Conservation (phyloP, 37 sponge, comb jelly and placozoan genomes). For the Beroe ovata region DNA sequence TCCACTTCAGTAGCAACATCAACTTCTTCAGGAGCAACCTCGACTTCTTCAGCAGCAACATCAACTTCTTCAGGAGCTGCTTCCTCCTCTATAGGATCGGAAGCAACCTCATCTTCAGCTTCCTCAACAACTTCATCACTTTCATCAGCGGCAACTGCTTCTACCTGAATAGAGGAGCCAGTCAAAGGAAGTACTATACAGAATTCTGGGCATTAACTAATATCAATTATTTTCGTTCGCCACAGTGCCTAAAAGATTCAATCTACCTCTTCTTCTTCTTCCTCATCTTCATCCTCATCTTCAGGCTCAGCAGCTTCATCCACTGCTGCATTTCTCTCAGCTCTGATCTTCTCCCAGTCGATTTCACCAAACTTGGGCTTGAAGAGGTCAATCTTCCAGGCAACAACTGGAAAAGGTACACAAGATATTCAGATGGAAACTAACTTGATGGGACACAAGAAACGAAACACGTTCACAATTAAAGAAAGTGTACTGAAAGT, state of each 20-base stretch:
- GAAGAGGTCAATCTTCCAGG: constrained; percentile 32
- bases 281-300: constrained; percentile 52
- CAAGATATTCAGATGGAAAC: too few relatives aligned
- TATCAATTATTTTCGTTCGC: background rate
- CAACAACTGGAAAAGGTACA: constrained; percentile 14
- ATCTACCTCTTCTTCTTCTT: constrained; percentile 33
- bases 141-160: background rate
- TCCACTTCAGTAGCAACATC: background rate
- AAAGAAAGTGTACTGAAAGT: too few relatives aligned
- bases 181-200: background rate
- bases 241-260: background rate
- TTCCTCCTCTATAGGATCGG: background rate
- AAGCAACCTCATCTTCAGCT: background rate
- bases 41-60: background rate
- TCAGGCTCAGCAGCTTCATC: constrained; percentile 66
- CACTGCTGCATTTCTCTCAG: constrained; percentile 10
- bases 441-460: too few relatives aligned
- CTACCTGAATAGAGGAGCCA: background rate
- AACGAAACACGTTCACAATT: too few relatives aligned
- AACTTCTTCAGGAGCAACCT: background rate
- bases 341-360: constrained; percentile 60
- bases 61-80: background rate
- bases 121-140: too few relatives aligned
- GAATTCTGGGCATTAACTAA: background rate
- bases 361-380: constrained; percentile 49